These are phyloP conservation scores for Mesocricetus auratus DNA, from an alignment of 2,113 vertebrate species.

Conservation along the genomic window DNA sequence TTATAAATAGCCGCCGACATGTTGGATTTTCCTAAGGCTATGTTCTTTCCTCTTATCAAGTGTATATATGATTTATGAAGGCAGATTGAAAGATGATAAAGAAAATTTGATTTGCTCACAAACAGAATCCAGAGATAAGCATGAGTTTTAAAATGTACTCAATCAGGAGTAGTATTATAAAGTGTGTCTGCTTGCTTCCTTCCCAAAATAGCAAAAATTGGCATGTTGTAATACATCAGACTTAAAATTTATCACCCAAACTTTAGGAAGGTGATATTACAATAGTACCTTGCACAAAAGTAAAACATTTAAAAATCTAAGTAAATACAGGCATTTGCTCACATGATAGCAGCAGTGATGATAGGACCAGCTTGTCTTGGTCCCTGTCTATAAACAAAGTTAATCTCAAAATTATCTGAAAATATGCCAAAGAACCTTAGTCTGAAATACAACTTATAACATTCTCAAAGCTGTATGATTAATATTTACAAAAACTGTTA, in stretches of 20 bases:
- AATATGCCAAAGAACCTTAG: background rate
- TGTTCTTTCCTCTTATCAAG: constrained; percentile 83
- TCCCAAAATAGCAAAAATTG: background rate
- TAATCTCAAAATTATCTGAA: constrained; percentile 19
- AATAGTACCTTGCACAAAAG: background rate
- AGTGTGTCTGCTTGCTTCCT: background rate
- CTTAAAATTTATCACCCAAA: constrained; percentile 17
- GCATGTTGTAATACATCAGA: background rate
- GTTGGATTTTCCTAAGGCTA: constrained; percentile 83
- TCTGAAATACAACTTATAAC: background rate
- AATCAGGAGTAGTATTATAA: constrained; percentile 40
- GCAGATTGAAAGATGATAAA: constrained; percentile 78
- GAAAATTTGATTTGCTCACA: constrained; percentile 76
- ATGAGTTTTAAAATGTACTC: constrained; percentile 65
- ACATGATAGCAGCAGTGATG: background rate
- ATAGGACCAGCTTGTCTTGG: background rate
- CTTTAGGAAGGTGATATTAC: background rate
- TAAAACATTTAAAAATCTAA: background rate
- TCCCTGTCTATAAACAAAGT: background rate
- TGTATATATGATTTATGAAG: constrained; percentile 86
- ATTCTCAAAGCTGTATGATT: background rate
- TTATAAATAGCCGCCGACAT: constrained; percentile 80
- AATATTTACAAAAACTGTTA: background rate
- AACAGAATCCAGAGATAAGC: constrained; percentile 60
- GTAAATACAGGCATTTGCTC: background rate